Conservation (phyloP, 2,888 invertebrate genomes). For the Sylvicola cinctus region DNA sequence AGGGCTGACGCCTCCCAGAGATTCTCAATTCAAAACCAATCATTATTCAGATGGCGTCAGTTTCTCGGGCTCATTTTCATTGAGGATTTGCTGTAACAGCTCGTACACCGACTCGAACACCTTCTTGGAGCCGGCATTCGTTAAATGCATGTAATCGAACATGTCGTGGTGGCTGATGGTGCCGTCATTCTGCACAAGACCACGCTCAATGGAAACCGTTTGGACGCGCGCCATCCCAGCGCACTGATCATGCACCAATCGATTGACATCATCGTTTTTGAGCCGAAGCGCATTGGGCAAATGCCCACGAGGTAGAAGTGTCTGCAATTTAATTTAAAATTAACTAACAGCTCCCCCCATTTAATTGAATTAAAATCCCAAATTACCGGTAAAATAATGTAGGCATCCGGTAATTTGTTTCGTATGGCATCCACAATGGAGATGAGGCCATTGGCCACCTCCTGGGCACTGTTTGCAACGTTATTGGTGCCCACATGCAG, state of each 20-base stretch:
- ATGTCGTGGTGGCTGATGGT: slow-evolving; percentile 76
- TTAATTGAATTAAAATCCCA: not conserved
- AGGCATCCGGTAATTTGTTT: slow-evolving; percentile 56
- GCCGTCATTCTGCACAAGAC: slow-evolving; percentile 56
- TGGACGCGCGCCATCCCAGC: slow-evolving; percentile 46
- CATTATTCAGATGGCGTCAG: slow-evolving; percentile 47
- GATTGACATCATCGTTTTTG: slow-evolving; percentile 56
- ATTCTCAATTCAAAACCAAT: too few species aligned
- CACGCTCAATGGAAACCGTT: slow-evolving; percentile 58
- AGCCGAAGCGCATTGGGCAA: slow-evolving; percentile 62
- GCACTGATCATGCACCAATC: slow-evolving; percentile 41
- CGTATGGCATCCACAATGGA: slow-evolving; percentile 54
- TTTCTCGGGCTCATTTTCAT: slow-evolving; percentile 53
- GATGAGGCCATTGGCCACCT: slow-evolving; percentile 62
- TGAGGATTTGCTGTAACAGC: slow-evolving; percentile 52
- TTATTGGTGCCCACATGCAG: slow-evolving; percentile 81
- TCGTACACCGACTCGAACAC: slow-evolving; percentile 72
- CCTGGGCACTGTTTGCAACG: slow-evolving; percentile 53
- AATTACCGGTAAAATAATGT: slow-evolving; percentile 66
- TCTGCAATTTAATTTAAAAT: slow-evolving; percentile 33
- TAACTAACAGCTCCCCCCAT: not conserved
- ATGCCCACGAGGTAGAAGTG: slow-evolving; percentile 72
- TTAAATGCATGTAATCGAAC: slow-evolving; percentile 78
- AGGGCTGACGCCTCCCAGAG: too few species aligned
- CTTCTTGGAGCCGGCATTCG: slow-evolving; percentile 69